Evolutionary conservation across 2,888 invertebrate species (phyloP).

Genomic region (Ctenicera cuprea): DNA sequence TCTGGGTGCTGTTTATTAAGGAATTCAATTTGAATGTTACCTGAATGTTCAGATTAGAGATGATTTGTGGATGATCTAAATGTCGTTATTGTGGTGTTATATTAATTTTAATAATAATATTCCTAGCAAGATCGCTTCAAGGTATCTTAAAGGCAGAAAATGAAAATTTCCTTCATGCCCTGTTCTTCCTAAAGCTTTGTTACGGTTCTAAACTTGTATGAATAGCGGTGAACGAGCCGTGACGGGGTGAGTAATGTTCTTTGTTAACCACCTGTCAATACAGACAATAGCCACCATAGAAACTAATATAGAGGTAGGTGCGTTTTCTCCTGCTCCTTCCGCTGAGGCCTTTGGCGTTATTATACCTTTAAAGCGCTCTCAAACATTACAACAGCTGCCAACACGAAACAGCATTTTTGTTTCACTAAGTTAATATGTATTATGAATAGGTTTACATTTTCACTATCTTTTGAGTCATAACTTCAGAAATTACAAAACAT

Average conservation of each 20-base stretch:
- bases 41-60: slow-evolving; percentile 53
- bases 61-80: slow-evolving; percentile 46
- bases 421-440: neutral
- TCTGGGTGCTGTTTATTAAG: slow-evolving; percentile 35
- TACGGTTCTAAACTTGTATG: neutral
- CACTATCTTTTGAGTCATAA: too few relatives aligned
- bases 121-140: neutral
- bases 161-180: neutral
- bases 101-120: slow-evolving; percentile 42
- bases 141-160: slow-evolving; percentile 21
- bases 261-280: slow-evolving; percentile 28
- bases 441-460: neutral
- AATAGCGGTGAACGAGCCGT: neutral
- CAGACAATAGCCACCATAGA: slow-evolving; percentile 7
- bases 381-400: neutral
- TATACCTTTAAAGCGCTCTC: neutral
- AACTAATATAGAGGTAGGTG: slow-evolving; percentile 9
- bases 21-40: slow-evolving; percentile 51
- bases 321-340: slow-evolving; percentile 5
- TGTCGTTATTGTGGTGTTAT: slow-evolving; percentile 47
- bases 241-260: slow-evolving; percentile 17
- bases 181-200: slow-evolving; percentile 1
- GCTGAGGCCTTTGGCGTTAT: neutral
- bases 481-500: too few relatives aligned
- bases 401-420: slow-evolving; percentile 1